Evolutionary conservation across 1,140 invertebrate genomes (phyloP).

Genomic region (Dendroctonus ponderosae): DNA sequence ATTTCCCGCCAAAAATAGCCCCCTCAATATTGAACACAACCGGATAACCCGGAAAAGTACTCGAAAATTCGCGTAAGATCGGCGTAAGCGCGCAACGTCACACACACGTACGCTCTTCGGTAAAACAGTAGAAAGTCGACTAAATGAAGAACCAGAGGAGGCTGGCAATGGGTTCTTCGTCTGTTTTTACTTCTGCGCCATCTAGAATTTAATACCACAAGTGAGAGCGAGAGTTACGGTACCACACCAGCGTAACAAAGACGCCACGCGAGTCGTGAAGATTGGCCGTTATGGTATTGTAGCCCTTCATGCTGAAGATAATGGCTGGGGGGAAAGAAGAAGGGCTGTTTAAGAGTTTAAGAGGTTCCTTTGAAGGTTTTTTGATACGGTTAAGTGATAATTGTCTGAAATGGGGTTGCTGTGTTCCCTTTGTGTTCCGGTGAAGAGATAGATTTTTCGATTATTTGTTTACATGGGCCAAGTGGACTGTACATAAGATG

Average conservation of each 20-base stretch:
- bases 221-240: neutral
- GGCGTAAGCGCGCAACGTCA: slow-evolving; percentile 11
- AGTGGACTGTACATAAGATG: no score
- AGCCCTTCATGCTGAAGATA: slow-evolving; percentile 16
- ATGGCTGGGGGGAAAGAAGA: slow-evolving; percentile 8
- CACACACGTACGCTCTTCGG: slow-evolving; percentile 38
- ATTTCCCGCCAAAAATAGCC: neutral
- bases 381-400: no score
- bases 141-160: slow-evolving; percentile 43
- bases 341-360: neutral
- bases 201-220: slow-evolving; percentile 36
- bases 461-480: no score
- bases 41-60: neutral
- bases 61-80: slow-evolving; percentile 2
- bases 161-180: slow-evolving; percentile 38
- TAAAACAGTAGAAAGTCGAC: slow-evolving; percentile 49
- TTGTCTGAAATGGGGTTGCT: no score
- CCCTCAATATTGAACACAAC: neutral
- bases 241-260: neutral
- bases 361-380: neutral
- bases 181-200: slow-evolving; percentile 46
- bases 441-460: no score
- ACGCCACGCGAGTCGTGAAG: slow-evolving; percentile 9
- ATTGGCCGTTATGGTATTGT: slow-evolving; percentile 24
- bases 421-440: no score